phyloP scores from a whole-genome alignment of 1,140 invertebrate species.

The Oppia nitens region DNA sequence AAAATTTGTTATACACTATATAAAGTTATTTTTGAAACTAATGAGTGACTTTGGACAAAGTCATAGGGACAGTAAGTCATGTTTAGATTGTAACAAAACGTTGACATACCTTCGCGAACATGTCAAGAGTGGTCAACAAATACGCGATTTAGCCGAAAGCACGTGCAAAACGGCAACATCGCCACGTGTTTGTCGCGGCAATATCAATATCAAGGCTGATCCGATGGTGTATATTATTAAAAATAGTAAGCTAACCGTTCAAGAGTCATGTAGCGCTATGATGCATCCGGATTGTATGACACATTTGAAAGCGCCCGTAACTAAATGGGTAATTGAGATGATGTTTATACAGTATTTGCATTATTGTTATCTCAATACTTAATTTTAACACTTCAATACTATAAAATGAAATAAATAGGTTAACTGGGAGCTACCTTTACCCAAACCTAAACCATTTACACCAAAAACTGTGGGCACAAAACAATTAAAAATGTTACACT shows the following conservation, averaged over 20 bases:
- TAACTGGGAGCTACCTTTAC: conserved; percentile 5
- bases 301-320: not conserved
- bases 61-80: not conserved
- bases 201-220: not conserved
- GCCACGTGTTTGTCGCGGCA: not conserved
- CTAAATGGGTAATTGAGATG: not conserved
- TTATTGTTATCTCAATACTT: not conserved
- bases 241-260: not conserved
- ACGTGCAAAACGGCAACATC: not conserved
- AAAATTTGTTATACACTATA: too few relatives aligned
- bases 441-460: not conserved
- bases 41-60: too few relatives aligned
- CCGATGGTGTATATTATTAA: not conserved
- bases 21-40: too few relatives aligned
- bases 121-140: not conserved
- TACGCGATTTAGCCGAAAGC: not conserved
- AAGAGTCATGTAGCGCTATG: conserved; percentile 3
- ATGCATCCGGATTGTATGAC: conserved; percentile 2
- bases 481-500: conserved; percentile 40
- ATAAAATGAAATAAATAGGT: too few relatives aligned
- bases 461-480: not conserved
- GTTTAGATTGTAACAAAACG: not conserved
- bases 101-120: not conserved
- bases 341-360: not conserved
- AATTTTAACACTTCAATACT: not conserved